Evolutionary conservation across 2,888 invertebrate species (phyloP).

Genomic region (Cepaea hortensis): DNA sequence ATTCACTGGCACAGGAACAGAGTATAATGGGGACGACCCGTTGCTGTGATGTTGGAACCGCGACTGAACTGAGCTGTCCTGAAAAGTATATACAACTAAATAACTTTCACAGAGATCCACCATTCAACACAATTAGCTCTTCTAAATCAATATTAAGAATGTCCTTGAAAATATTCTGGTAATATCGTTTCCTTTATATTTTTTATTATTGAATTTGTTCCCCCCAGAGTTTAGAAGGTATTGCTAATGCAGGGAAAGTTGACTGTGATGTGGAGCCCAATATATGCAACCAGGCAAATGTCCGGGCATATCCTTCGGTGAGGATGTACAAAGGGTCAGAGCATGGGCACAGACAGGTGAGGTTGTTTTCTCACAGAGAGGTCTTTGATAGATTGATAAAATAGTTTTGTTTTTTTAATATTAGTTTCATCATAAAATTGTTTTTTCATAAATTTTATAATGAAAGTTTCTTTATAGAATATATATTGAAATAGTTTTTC

Average conservation of each 20-base stretch:
- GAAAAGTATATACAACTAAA: too few species aligned
- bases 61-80: too few species aligned
- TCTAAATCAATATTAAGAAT: too few species aligned
- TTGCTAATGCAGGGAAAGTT: constrained; percentile 81
- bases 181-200: too few species aligned
- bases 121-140: too few species aligned
- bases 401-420: background rate
- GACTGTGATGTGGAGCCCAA: constrained; percentile 81
- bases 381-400: background rate
- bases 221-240: constrained; percentile 77
- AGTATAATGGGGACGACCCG: too few species aligned
- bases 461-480: background rate
- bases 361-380: background rate
- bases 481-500: background rate
- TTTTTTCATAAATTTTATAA: background rate
- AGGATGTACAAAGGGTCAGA: constrained; percentile 68
- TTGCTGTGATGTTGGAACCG: too few species aligned
- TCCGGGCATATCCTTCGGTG: constrained; percentile 81
- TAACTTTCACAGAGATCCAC: too few species aligned
- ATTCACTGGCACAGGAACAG: too few species aligned
- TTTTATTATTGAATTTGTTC: background rate
- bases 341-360: constrained; percentile 46
- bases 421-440: too few species aligned
- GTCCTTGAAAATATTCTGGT: too few species aligned
- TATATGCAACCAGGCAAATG: constrained; percentile 79